Evolutionary conservation across 2,888 invertebrate genomes (phyloP).

Genomic region (Leuctra nigra): DNA sequence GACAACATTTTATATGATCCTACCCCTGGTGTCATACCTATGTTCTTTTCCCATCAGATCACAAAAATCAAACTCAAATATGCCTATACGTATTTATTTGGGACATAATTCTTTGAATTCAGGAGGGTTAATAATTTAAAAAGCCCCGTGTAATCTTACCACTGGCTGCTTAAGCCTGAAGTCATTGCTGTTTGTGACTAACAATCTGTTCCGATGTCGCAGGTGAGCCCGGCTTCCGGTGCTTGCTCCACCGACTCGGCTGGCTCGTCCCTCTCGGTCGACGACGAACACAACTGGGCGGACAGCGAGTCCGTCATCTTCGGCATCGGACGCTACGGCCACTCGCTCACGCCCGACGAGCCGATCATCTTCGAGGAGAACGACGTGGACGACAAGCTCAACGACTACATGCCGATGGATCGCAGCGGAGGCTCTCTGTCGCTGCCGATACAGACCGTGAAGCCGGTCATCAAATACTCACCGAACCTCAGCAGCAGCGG

Average conservation of each 20-base stretch:
- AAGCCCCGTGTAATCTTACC: too few species aligned
- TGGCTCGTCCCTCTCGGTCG: slow-evolving; percentile 60
- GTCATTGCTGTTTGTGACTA: too few species aligned
- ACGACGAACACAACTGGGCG: slow-evolving; percentile 47
- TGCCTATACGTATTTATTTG: too few species aligned
- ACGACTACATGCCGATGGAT: slow-evolving; percentile 31
- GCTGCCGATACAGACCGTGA: slow-evolving; percentile 18
- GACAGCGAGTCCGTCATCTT: slow-evolving; percentile 32
- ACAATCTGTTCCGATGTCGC: background rate
- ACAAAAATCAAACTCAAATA: too few species aligned
- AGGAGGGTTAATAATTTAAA: too few species aligned
- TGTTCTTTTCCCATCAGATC: too few species aligned
- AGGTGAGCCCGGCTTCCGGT: slow-evolving; percentile 50
- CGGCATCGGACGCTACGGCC: slow-evolving; percentile 41
- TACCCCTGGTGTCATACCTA: too few species aligned
- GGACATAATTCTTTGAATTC: too few species aligned
- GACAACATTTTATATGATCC: too few species aligned
- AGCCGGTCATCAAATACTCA: slow-evolving; percentile 36
- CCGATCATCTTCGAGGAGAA: slow-evolving; percentile 58
- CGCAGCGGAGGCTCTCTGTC: slow-evolving; percentile 23
- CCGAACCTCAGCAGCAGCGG: slow-evolving; percentile 33
- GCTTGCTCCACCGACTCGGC: slow-evolving; percentile 58
- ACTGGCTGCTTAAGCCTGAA: too few species aligned
- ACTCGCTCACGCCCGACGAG: slow-evolving; percentile 55
- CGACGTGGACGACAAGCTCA: slow-evolving; percentile 35